These are phyloP conservation scores for Nibea albiflora DNA, from an alignment of 2,113 vertebrate species.

Conservation along the genomic window DNA sequence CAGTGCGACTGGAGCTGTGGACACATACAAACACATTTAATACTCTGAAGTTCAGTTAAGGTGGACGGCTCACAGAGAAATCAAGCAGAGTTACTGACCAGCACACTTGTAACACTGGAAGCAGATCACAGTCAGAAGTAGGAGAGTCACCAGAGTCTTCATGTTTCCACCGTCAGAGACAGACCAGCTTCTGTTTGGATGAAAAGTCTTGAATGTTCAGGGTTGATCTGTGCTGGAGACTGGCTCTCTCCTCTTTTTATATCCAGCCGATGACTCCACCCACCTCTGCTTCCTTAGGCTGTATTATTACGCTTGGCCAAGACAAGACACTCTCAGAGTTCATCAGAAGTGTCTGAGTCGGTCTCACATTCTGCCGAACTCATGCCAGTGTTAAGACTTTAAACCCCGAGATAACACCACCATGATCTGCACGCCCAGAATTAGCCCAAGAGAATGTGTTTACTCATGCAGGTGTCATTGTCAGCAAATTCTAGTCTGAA, in stretches of 20 bases:
- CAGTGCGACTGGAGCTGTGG: rapidly evolving
- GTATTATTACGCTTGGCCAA: too few relatives aligned
- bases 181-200: conserved; percentile 7
- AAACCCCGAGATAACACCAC: too few relatives aligned
- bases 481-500: too few relatives aligned
- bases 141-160: conserved; percentile 40
- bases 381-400: too few relatives aligned
- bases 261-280: not conserved
- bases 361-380: too few relatives aligned
- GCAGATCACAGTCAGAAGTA: conserved; percentile 22
- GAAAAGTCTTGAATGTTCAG: conserved; percentile 15
- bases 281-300: not conserved
- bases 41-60: too few relatives aligned
- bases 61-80: not conserved
- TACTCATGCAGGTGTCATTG: too few relatives aligned
- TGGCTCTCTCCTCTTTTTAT: conserved; percentile 1
- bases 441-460: too few relatives aligned
- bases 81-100: conserved; percentile 25
- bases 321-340: not conserved
- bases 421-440: too few relatives aligned
- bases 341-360: too few relatives aligned
- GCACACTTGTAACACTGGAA: not conserved
- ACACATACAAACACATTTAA: not conserved
- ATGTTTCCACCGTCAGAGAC: conserved; percentile 19
- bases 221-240: not conserved